Conservation (phyloP, 1,140 invertebrate species). For the Ostrea denselamellosa region DNA sequence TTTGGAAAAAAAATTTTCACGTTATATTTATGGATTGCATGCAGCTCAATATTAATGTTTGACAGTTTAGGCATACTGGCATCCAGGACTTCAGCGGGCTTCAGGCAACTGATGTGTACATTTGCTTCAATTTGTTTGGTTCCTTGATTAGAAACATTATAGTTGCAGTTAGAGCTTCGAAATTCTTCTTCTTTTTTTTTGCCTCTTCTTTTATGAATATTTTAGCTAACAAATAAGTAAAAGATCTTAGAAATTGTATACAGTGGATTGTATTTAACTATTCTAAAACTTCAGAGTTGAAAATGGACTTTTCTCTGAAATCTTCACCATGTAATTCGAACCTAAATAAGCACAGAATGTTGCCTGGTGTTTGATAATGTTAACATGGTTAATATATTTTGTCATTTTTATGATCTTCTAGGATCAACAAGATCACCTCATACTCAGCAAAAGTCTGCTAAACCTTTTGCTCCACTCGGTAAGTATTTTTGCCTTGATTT, state of each 20-base stretch:
- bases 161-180: background rate
- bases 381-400: background rate
- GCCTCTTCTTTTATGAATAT: background rate
- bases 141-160: background rate
- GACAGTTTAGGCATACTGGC: slow-evolving; percentile 7
- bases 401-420: slow-evolving; percentile 30
- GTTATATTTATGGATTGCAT: slow-evolving; percentile 38
- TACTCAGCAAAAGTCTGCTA: slow-evolving; percentile 60
- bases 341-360: too few relatives aligned
- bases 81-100: background rate
- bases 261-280: background rate
- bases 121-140: slow-evolving; percentile 12
- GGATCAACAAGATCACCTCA: slow-evolving; percentile 52
- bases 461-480: slow-evolving; percentile 78
- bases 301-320: background rate
- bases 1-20: slow-evolving; percentile 1
- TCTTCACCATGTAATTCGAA: background rate
- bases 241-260: background rate
- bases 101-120: background rate
- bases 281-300: background rate
- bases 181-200: background rate
- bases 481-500: slow-evolving; percentile 40
- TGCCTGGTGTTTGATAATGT: background rate
- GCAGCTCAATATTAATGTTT: slow-evolving; percentile 21
- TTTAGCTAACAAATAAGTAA: background rate